These are phyloP conservation scores for Leguminivora glycinivorella DNA, from an alignment of 1,140 invertebrate species.

Conservation along the genomic window DNA sequence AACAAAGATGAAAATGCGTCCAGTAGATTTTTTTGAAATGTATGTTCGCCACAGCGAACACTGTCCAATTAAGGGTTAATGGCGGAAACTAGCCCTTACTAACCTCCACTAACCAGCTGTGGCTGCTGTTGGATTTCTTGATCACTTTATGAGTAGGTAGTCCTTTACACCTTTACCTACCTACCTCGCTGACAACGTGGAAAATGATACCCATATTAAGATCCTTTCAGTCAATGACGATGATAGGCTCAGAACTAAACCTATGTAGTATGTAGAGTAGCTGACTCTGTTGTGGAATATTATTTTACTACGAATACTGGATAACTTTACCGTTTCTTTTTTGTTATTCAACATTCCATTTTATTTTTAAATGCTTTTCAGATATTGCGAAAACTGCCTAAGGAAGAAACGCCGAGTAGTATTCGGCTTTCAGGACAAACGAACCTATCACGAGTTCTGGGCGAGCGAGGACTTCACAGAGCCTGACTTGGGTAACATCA, in stretches of 20 bases:
- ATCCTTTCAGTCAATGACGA: slow-evolving; percentile 79
- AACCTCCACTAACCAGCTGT: too few species aligned
- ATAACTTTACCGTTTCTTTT: too few species aligned
- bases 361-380: slow-evolving; percentile 36
- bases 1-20: too few species aligned
- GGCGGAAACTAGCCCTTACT: too few species aligned
- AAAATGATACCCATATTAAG: slow-evolving; percentile 83
- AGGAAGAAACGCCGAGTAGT: slow-evolving; percentile 65
- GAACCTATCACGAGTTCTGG: slow-evolving; percentile 82
- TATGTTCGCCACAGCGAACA: too few species aligned
- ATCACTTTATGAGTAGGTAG: too few species aligned
- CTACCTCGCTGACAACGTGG: too few species aligned
- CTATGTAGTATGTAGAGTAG: slow-evolving; percentile 77
- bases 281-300: slow-evolving; percentile 74
- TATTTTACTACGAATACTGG: slow-evolving; percentile 29
- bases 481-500: slow-evolving; percentile 79
- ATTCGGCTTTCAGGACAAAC: slow-evolving; percentile 79
- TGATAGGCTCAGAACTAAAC: slow-evolving; percentile 83
- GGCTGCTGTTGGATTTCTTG: too few species aligned
- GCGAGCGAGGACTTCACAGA: slow-evolving; percentile 62
- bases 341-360: too few species aligned
- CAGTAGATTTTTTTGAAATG: too few species aligned
- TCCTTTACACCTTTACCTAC: too few species aligned
- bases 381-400: slow-evolving; percentile 76
- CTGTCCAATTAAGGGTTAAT: too few species aligned